Base-by-base conservation (phyloP, 2,888 invertebrate genomes). In the Sinohyriopsis cumingii region DNA sequence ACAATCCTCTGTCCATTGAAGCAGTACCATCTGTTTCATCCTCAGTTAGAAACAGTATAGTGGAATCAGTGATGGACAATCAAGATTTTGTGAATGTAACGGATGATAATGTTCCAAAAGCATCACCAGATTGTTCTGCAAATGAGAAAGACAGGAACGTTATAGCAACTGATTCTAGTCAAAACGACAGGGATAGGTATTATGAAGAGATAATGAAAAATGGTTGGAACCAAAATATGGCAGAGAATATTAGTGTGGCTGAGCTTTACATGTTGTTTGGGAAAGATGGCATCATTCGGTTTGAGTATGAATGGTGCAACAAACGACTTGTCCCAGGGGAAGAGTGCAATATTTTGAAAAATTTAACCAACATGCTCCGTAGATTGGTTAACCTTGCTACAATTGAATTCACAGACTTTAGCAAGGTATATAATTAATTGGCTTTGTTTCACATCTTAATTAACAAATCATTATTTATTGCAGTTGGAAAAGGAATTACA, bases 241-340 rank as follows among this genome's bases (percentile, higher is more conserved):
- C 67, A 20, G 74, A 94, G 12, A 94, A 94, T 55, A 92, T 97
- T 59, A 95, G 96, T 6, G 92, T 98, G 54, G 97, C 97, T 0
- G 97, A 98, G 90, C 90, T 97, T 69, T 97, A 96, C 90, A 92
- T 97, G 64, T 95, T 97, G 94, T 81, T 91, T 68, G 91, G 90
- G 5, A 83, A 87, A 55, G 88, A 90, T 22, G 85, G 84, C 24
- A 89, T 87, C 65, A 78, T 91, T 22, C 79, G 84, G 53, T 84
- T 91, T 63, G 90, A 91, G 75, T 91, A 91, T 81, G 89, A 88
- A 28, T 91, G 91, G 90, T 75, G 76, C 61, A 81, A 80, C 25
- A 73, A 69, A 61, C 68, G 56, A 15, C 65, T 60, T 7, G 75
- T 69, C 5, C 68, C 69, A 9, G 25, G 65, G 15, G 54, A 75